Evolutionary conservation across 2,888 invertebrate genomes (phyloP), one percentile per base, ranked within the genome.

Genomic region (Papilio protenor): DNA sequence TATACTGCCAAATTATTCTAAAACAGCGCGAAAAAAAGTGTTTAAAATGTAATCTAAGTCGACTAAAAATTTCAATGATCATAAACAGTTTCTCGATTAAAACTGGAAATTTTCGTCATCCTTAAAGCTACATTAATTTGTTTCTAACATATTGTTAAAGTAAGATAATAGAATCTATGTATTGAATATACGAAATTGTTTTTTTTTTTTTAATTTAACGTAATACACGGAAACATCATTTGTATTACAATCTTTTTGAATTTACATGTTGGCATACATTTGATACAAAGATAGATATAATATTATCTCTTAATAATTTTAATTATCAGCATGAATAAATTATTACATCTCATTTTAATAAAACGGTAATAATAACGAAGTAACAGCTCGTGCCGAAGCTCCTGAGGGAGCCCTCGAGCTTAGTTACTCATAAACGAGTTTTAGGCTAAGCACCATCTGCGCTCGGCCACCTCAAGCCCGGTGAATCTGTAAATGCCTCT

Each of bases 81-180:
- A 59, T 59, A 59, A 59, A 59, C 14, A 23, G 10, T 59, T 11
- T 59, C 23, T 45, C 23, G 18, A 72, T 72, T 52, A 45, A 27
- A 23, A 66, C 69, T 69, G 66, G 73, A 64, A 73, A 77, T 73
- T 77, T 47, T 69, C 57, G 21, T 18, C 12, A 77, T 52, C 16
- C 71, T 76, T 12, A 18, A 21, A 59, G 23, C 61, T n/a, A 61
- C 49, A 61, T 8, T 52, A 23, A 33, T 64, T 55, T 40, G 40
- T 73, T 72, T 52, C 27, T 33, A 10, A 45, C 12, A 47, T 23
- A 52, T 52, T 52, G 5, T 52, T 52, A 52, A 52, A 52, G 18
- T 16, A 16, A 33, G 2, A 33, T 33, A 33, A 33, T 33, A 33
- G 33, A 33, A 33, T 33, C 3, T 33, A 33, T 33, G 33, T 6